A percentile compares a stretch with the other conserved stretches of the same genome.
These are phyloP conservation scores for Syngnathus floridae DNA, from an alignment of 2,113 vertebrate genomes.

Conservation along the genomic window DNA sequence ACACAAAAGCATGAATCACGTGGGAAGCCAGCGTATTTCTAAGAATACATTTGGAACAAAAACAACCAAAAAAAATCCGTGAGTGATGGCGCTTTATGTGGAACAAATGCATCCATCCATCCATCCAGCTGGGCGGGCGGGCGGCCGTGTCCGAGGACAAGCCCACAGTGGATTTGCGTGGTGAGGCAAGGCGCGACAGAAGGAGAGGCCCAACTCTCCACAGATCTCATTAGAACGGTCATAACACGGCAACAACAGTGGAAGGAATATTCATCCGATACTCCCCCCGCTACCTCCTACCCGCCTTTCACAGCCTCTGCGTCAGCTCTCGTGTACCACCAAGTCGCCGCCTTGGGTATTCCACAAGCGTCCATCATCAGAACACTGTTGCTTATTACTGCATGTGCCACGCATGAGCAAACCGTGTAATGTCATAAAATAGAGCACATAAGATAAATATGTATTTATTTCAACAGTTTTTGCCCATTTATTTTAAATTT, in stretches of 20 bases:
- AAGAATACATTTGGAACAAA: constrained; percentile 13
- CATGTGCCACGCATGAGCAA: neutral
- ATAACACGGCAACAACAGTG: constrained; percentile 57
- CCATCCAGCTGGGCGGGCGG: too few species aligned
- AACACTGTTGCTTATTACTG: constrained; percentile 8
- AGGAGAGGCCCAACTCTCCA: constrained; percentile 60
- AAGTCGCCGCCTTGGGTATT: constrained; percentile 23
- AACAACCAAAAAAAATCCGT: constrained; percentile 23
- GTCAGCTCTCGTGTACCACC: constrained; percentile 43
- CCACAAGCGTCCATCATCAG: constrained; percentile 16
- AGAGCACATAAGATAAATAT: too few species aligned
- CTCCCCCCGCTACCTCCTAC: neutral
- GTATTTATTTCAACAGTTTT: too few species aligned
- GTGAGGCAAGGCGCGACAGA: constrained; percentile 43
- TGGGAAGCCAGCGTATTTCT: constrained; percentile 25
- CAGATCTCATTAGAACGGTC: constrained; percentile 64
- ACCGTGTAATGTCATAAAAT: neutral
- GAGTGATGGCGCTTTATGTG: constrained; percentile 48
- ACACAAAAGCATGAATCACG: constrained; percentile 13
- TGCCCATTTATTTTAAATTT: too few species aligned
- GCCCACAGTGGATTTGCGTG: constrained; percentile 45
- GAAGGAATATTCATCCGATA: constrained; percentile 57
- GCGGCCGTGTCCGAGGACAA: constrained; percentile 54
- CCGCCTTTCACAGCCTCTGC: constrained; percentile 18
- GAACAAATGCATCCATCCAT: constrained; percentile 58